phyloP scores from a whole-genome alignment of 2,113 vertebrate species.

The Mormyrus iriodes region DNA sequence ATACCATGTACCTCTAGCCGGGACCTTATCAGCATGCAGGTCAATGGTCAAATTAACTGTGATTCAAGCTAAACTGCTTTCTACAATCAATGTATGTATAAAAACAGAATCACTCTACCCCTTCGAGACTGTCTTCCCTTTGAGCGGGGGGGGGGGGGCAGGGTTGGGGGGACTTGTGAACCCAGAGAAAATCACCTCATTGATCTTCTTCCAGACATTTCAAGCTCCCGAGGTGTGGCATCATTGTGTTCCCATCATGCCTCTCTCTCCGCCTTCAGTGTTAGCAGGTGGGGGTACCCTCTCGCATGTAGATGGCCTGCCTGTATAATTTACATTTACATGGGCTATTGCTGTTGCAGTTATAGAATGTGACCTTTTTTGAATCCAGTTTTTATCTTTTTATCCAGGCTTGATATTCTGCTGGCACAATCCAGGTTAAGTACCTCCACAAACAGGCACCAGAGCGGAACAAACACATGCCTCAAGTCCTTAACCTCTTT shows the following conservation, averaged over 20 bases:
- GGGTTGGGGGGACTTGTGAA: neutral
- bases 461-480: neutral
- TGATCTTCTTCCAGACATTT: neutral
- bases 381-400: neutral
- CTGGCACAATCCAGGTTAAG: neutral
- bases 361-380: neutral
- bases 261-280: neutral
- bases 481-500: neutral
- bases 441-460: neutral
- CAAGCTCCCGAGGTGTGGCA: neutral
- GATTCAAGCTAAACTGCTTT: neutral
- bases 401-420: neutral
- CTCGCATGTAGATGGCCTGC: neutral
- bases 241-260: neutral
- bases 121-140: neutral
- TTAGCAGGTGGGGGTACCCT: neutral
- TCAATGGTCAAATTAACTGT: neutral
- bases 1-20: neutral
- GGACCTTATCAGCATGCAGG: neutral
- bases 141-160: neutral
- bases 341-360: neutral
- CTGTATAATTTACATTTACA: neutral
- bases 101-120: conserved; percentile 2
- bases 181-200: conserved; percentile 1
- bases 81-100: conserved; percentile 4